phyloP scores from a whole-genome alignment of 2,113 vertebrate genomes.

The Deroptyus accipitrinus region DNA sequence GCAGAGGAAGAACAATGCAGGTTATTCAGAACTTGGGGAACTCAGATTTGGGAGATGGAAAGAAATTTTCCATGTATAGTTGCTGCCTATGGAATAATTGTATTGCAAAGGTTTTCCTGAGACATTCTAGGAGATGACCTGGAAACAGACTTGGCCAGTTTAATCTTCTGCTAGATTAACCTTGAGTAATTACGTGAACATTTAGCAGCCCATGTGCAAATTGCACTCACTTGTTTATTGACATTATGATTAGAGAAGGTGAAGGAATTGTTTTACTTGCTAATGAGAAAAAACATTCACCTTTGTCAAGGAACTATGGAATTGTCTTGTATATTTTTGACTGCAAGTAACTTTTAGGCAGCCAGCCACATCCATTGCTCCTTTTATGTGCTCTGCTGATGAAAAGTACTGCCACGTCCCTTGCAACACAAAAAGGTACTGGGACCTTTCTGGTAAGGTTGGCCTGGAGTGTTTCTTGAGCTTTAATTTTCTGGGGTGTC shows the following conservation, averaged over 20 bases:
- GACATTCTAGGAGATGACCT: neutral
- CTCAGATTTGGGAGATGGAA: neutral
- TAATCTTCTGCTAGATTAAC: slow-evolving; percentile 36
- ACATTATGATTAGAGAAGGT: neutral
- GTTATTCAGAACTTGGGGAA: neutral
- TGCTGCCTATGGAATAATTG: neutral
- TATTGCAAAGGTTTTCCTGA: neutral
- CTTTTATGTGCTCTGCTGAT: neutral
- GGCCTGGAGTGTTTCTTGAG: neutral
- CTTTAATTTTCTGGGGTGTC: neutral
- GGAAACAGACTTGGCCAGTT: neutral
- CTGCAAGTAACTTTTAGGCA: neutral
- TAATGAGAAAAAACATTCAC: neutral
- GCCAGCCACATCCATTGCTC: neutral
- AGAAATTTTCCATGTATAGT: neutral
- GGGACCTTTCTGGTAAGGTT: neutral
- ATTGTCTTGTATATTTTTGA: neutral
- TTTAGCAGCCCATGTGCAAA: neutral
- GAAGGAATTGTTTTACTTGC: neutral
- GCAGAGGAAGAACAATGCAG: neutral
- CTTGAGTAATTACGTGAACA: neutral
- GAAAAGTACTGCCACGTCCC: neutral
- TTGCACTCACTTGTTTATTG: neutral
- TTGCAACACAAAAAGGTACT: neutral
- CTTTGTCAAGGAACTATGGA: neutral